Evolutionary conservation across 2,113 vertebrate genomes (phyloP), one percentile per base, ranked within the genome.

Genomic region (Mixornis gularis): DNA sequence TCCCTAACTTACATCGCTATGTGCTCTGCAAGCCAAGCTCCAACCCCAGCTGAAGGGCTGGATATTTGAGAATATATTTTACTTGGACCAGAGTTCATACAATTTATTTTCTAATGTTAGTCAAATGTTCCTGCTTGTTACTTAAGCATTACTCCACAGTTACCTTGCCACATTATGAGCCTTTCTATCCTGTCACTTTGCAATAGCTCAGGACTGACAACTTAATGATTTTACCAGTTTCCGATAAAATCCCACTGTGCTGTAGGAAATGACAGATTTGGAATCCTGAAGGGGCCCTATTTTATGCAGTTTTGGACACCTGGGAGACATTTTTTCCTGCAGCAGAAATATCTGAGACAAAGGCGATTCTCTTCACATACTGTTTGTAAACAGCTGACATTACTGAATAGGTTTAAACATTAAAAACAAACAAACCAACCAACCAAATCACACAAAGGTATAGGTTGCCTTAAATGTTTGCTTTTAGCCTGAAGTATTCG

Each of bases 201-300:
- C 95, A 97, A 97, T 97, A 96, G 95, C 96, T 98, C 97, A 98
- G 96, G 97, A 94, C 95, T 96, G 97, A 98, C 97, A 98, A 97
- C 97, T 97, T 98, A 98, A 99, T 95, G 97, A 97, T 97, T 98
- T 98, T 98, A 98, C 97, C 98, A 98, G 97, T 95, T 98, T 98
- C 97, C 97, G 96, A 96, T 74, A 96, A 97, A 98, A 97, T 96
- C 97, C 97, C 97, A 91, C 91, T 87, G 90, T 97, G 96, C 91
- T 71, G 82, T 96, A 97, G 97, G 97, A 97, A 98, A 97, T 90
- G 95, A 98, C 96, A 98, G 98, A 97, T 97, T 96, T 97, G 93
- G 97, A 97, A 97, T 98, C 97, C 96, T 97, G 95, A 95, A 96
- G 97, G 95, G 95, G 85, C 90, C 72, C 85, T 97, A 91, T 94